These are phyloP conservation scores for Phrynosoma platyrhinos DNA, from an alignment of 2,113 vertebrate genomes.

Conservation along the genomic window DNA sequence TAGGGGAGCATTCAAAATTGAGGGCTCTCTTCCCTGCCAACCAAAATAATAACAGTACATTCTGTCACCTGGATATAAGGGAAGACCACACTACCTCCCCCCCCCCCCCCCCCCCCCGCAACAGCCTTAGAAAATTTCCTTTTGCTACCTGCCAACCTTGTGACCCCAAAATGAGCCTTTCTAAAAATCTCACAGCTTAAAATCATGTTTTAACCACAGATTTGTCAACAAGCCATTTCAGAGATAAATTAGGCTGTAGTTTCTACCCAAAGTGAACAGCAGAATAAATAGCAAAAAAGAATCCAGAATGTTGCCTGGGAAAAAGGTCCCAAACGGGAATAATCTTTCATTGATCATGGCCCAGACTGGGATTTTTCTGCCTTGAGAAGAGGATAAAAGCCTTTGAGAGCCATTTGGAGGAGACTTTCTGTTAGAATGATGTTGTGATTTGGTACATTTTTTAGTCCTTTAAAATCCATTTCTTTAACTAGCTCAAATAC, in stretches of 20 bases:
- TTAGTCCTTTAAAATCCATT: neutral
- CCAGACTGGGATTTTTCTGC: neutral
- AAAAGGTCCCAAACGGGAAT: neutral
- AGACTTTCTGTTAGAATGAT: neutral
- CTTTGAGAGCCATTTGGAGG: neutral
- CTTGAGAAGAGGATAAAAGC: neutral
- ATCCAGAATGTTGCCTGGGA: neutral
- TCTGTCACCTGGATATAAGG: neutral
- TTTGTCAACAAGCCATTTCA: neutral
- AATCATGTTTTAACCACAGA: neutral
- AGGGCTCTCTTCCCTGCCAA: neutral
- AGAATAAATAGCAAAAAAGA: neutral
- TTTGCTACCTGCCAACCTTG: neutral
- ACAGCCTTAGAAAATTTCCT: neutral
- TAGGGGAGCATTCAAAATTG: neutral
- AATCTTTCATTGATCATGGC: accelerated
- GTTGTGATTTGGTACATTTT: neutral
- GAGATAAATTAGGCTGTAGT: neutral
- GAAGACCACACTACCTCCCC: neutral
- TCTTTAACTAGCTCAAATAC: neutral
- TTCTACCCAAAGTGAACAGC: neutral
- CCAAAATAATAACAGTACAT: neutral
- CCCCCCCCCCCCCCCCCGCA: accelerated
- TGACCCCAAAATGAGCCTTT: neutral
- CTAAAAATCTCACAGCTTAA: neutral